Evolutionary conservation across 1,140 invertebrate species (phyloP).

Genomic region (Anastatus disparis): DNA sequence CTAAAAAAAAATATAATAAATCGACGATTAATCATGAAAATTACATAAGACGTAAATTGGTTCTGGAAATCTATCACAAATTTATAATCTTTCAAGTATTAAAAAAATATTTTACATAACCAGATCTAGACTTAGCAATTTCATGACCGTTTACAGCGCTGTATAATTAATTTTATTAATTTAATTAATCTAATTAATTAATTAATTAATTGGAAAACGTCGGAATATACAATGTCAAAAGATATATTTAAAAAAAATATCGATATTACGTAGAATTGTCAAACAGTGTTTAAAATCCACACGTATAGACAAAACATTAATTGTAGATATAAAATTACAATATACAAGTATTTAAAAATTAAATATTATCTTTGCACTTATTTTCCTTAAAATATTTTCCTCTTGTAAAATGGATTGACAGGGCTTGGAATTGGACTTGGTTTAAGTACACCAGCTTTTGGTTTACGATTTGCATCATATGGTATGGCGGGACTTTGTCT

Average conservation of each 20-base stretch:
- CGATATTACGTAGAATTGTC: slow-evolving; percentile 23
- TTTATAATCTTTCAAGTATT: background rate
- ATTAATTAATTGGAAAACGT: slow-evolving; percentile 1
- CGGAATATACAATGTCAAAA: background rate
- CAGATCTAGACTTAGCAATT: background rate
- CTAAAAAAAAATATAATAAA: background rate
- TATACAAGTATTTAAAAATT: slow-evolving; percentile 21
- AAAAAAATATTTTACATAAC: slow-evolving; percentile 3
- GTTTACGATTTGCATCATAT: slow-evolving; percentile 75
- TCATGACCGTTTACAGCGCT: background rate
- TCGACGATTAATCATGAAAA: slow-evolving; percentile 1
- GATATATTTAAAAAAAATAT: slow-evolving; percentile 22
- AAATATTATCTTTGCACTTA: background rate
- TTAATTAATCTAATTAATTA: too few relatives aligned
- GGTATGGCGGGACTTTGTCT: slow-evolving; percentile 77
- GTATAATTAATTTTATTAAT: too few relatives aligned
- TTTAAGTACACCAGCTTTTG: slow-evolving; percentile 76
- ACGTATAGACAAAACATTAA: background rate
- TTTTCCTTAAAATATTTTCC: slow-evolving; percentile 54
- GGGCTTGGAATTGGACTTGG: slow-evolving; percentile 74
- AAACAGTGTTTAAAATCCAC: background rate
- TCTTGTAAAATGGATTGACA: slow-evolving; percentile 80
- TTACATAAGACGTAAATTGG: background rate
- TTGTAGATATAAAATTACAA: slow-evolving; percentile 18
- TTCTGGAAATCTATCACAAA: too few relatives aligned